Percentiles rank a stretch among this genome's conserved stretches.
Conservation (phyloP, 2,113 vertebrate genomes). For the Protobothrops flavoviridis region DNA sequence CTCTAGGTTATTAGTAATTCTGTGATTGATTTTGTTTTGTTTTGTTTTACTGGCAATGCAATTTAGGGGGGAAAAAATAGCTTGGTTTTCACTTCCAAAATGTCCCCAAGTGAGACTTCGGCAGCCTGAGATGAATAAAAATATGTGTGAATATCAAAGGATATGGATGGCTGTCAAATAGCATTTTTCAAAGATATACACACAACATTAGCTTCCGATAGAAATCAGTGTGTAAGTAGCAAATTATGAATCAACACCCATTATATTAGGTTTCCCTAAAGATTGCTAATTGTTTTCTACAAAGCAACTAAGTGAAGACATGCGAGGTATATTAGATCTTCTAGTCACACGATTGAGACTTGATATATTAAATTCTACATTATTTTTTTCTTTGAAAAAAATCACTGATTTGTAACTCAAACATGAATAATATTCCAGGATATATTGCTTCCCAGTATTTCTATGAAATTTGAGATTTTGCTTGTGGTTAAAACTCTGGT, state of each 20-base stretch:
- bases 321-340: not conserved
- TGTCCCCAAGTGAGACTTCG: not conserved
- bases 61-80: not conserved
- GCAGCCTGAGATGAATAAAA: constrained; percentile 15
- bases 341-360: not conserved
- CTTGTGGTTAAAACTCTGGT: not conserved
- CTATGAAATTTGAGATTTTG: not conserved
- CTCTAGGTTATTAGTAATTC: constrained; percentile 20
- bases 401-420: not conserved
- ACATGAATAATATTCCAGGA: not conserved
- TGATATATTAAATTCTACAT: not conserved
- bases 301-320: not conserved
- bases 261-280: not conserved
- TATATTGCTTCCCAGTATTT: not conserved
- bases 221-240: not conserved
- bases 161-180: not conserved
- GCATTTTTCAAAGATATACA: not conserved
- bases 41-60: not conserved
- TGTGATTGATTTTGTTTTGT: constrained; percentile 29
- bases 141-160: not conserved
- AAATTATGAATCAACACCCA: fast-evolving
- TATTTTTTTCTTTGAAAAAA: not conserved
- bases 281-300: not conserved
- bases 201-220: not conserved
- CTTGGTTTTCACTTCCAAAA: constrained; percentile 18